These are phyloP conservation scores for Drosophila yakuba DNA, from an alignment of 1,140 invertebrate species.

Conservation along the genomic window DNA sequence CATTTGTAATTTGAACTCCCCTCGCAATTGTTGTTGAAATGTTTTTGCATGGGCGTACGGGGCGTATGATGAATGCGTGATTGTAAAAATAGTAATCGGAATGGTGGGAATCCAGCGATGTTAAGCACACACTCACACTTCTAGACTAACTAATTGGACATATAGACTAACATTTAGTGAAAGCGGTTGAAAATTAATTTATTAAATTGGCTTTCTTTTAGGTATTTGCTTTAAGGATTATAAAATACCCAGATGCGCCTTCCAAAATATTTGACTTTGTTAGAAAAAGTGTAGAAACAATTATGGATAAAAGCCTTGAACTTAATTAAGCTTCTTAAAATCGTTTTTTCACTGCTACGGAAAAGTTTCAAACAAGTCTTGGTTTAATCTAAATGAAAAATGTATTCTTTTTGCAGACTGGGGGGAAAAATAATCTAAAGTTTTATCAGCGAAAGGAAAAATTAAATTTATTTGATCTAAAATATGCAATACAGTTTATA, in stretches of 20 bases:
- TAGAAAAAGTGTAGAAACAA: neutral
- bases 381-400: neutral
- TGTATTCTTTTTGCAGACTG: too few relatives aligned
- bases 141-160: conserved; percentile 41
- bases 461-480: neutral
- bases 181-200: conserved; percentile 51
- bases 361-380: neutral
- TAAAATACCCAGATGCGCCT: conserved; percentile 19
- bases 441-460: neutral
- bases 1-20: conserved; percentile 35
- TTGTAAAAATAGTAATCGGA: conserved; percentile 26
- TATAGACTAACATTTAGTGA: conserved; percentile 61
- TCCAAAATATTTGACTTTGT: neutral
- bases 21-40: conserved; percentile 9
- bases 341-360: neutral
- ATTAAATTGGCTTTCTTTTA: conserved; percentile 9
- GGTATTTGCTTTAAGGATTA: conserved; percentile 19
- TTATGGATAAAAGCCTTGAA: neutral
- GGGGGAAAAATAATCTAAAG: neutral
- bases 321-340: neutral
- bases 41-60: conserved; percentile 32
- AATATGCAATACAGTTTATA: neutral
- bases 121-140: conserved; percentile 25
- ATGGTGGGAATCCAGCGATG: conserved; percentile 14
- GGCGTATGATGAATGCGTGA: conserved; percentile 43